Base-by-base conservation (phyloP, 53 echinoderm and acorn worm genomes). In the Arbacia lixula region DNA sequence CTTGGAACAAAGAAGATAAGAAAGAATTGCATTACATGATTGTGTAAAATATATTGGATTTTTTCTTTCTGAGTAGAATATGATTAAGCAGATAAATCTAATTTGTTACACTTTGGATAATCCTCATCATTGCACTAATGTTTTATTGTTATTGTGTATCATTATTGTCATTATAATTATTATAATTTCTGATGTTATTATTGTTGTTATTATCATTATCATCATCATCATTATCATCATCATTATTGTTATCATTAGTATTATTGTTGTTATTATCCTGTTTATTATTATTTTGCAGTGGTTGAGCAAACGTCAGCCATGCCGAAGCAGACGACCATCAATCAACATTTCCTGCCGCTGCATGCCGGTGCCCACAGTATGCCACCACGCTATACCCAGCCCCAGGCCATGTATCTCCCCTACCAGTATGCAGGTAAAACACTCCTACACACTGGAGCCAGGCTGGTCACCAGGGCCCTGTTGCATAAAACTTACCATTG, bases 391-490 rank as follows among this genome's bases (percentile, higher is more conserved):
- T 35, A 74, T 46, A 36, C 56, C 17, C 82, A 81, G 24, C 62
- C 82, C 5, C 82, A 81, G 46, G 24, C 82, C 4, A 58, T 73
- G 43, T 85, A 72, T 58, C 64, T 81, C 39, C 49, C 72, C 2
- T 83, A 88, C 19, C 88, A 88, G 65, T 88, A 88, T 88, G 88
- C 88, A 36, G 88, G 88, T 88, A 19, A 60, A n/a, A n/a, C n/a
- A n/a, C n/a, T n/a, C n/a, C n/a, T n/a, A n/a, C n/a, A n/a, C n/a
- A n/a, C n/a, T n/a, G n/a, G n/a, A n/a, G n/a, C n/a, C n/a, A n/a
- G n/a, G n/a, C n/a, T n/a, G n/a, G n/a, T n/a, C n/a, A n/a, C n/a
- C n/a, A n/a, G n/a, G n/a, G n/a, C n/a, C n/a, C n/a, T n/a, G n/a
- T n/a, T n/a, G n/a, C n/a, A n/a, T n/a, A n/a, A n/a, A n/a, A n/a